These are phyloP conservation scores for Myotis brandtii DNA, from an alignment of 2,113 vertebrate genomes.

Conservation along the genomic window DNA sequence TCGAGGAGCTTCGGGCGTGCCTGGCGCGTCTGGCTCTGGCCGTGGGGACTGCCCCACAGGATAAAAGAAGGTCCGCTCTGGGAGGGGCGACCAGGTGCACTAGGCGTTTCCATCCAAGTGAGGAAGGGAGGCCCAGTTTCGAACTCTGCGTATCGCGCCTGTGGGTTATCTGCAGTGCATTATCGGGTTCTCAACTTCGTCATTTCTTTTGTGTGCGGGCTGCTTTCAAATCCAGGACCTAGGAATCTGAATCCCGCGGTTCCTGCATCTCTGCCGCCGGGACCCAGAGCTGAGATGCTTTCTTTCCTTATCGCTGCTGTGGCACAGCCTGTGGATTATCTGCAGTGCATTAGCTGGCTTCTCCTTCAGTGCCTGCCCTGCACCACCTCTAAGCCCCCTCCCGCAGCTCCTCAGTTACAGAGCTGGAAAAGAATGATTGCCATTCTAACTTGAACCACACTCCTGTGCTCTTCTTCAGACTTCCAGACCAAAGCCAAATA, in stretches of 20 bases:
- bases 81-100: background rate
- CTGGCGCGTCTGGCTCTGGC: background rate
- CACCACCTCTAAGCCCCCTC: background rate
- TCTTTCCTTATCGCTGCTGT: background rate
- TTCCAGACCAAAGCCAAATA: background rate
- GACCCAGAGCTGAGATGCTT: background rate
- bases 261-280: background rate
- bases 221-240: slow-evolving; percentile 56
- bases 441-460: background rate
- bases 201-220: slow-evolving; percentile 74
- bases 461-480: background rate
- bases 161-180: too few species aligned
- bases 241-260: background rate
- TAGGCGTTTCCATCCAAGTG: background rate
- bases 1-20: slow-evolving; percentile 44
- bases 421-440: background rate
- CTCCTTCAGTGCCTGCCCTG: background rate
- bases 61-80: background rate
- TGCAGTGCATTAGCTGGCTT: background rate
- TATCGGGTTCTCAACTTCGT: slow-evolving; percentile 15
- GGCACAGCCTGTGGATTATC: slow-evolving; percentile 16
- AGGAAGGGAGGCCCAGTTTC: background rate
- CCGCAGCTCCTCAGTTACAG: background rate
- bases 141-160: background rate
- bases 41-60: background rate